These are phyloP conservation scores for Formicarius rufipectus DNA, from an alignment of 2,113 vertebrate genomes.

Conservation along the genomic window DNA sequence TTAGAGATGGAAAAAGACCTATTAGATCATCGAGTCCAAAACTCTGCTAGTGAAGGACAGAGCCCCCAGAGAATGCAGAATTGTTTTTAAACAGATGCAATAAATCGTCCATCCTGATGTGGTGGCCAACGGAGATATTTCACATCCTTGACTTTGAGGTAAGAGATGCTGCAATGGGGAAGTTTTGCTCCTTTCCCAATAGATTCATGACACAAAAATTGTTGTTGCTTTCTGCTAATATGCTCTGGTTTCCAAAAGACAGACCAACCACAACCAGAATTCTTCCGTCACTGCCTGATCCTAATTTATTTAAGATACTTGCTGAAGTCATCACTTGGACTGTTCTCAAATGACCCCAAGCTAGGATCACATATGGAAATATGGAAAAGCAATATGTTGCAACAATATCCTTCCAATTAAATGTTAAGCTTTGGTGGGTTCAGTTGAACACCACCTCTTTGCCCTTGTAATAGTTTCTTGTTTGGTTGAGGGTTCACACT, in stretches of 20 bases:
- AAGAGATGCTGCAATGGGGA: conserved; percentile 47
- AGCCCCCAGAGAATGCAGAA: conserved; percentile 7
- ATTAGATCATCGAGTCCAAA: conserved; percentile 19
- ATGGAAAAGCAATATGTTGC: conserved; percentile 62
- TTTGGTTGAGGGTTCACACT: not conserved
- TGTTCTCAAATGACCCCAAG: conserved; percentile 69
- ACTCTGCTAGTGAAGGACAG: not conserved
- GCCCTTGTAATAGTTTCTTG: not conserved
- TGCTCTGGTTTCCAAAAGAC: conserved; percentile 56
- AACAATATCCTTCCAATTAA: conserved; percentile 64
- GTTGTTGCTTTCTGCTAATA: conserved; percentile 51
- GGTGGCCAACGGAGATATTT: conserved; percentile 51
- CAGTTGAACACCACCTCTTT: not conserved
- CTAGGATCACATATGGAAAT: conserved; percentile 71
- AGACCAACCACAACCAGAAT: conserved; percentile 66
- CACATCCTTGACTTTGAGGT: conserved; percentile 51
- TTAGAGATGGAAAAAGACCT: conserved; percentile 52
- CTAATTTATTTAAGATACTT: conserved; percentile 70
- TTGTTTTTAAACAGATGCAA: conserved; percentile 29
- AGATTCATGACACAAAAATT: conserved; percentile 50
- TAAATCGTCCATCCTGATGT: conserved; percentile 21
- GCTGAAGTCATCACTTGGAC: conserved; percentile 73
- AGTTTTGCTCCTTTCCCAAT: conserved; percentile 55
- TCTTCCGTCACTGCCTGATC: conserved; percentile 69
- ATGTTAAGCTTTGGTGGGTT: conserved; percentile 19